Base-by-base conservation (phyloP, 2,113 vertebrate species). In the Aspidoscelis tigris region DNA sequence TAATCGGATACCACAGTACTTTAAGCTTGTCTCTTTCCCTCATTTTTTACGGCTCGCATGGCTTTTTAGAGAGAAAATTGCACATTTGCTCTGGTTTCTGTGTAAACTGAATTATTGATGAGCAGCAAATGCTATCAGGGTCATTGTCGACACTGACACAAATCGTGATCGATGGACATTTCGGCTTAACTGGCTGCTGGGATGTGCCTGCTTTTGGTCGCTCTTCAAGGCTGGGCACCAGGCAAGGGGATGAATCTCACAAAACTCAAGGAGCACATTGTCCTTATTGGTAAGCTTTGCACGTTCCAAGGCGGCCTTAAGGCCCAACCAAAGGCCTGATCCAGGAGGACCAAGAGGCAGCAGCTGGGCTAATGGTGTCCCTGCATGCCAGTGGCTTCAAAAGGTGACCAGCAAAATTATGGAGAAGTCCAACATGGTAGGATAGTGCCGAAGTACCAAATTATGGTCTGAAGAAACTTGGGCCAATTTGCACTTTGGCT, bases 1-100 rank as follows among this genome's bases (percentile, higher is more conserved):
- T 98, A 99, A 99, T 95, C 92, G 91, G 97, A 99, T 96, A 95
- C 95, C 91, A 92, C 91, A 95, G 96, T 95, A 93, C 94, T 94
- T 95, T 92, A 96, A 33, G 18, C 95, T 94, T 90, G 87, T 79
- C 92, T 16, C 53, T 76, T 11, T 58, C 3, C 20, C 24, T 58
- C 18, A 33, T 33, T 93, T 86, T 93, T 79, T 93, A 83, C 89
- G 91, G 85, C 89, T 93, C 91, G 89, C 88, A 55, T 81, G 82
- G 84, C 87, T 84, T 87, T 88, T 78, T 71, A 41, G 83, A 90
- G 82, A 81, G 18, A 76, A 83, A 94, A 87, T 24, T 89, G 92
- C 7, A 74, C 71, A 87, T 90, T 33, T 76, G 61, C 70, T 53
- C 22, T 77, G 92, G 88, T 92, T 89, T 91, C 91, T 5, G 90